A percentile compares a stretch with the other conserved stretches of the same genome.
phyloP scores from a whole-genome alignment of 2,888 invertebrate genomes.

The Orchestes rusci region DNA sequence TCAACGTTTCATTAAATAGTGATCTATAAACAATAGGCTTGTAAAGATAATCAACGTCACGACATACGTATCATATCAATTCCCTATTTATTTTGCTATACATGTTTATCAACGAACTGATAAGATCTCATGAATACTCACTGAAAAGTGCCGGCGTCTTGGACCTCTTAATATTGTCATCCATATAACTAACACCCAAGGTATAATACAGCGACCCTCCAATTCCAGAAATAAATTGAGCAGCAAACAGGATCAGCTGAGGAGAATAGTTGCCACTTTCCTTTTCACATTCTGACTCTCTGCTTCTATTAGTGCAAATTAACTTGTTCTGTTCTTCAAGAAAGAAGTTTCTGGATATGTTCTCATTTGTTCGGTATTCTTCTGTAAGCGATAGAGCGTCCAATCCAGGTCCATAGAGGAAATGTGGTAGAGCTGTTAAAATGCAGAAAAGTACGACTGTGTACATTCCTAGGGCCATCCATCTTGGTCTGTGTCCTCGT shows the following conservation, averaged over 20 bases:
- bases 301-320: conserved; percentile 45
- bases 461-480: conserved; percentile 58
- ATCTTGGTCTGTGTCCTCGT: conserved; percentile 62
- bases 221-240: conserved; percentile 64
- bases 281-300: conserved; percentile 35
- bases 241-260: conserved; percentile 54
- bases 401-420: conserved; percentile 60
- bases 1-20: too few relatives aligned
- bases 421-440: conserved; percentile 59
- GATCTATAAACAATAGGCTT: too few relatives aligned
- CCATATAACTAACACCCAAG: conserved; percentile 66
- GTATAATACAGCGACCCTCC: conserved; percentile 64
- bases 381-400: conserved; percentile 56
- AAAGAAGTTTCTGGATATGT: conserved; percentile 43
- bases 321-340: conserved; percentile 50
- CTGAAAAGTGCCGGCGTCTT: conserved; percentile 65
- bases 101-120: background rate
- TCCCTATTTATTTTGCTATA: background rate
- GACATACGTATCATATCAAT: background rate
- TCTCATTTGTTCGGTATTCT: conserved; percentile 50
- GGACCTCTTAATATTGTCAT: conserved; percentile 67
- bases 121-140: conserved; percentile 39
- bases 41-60: too few relatives aligned
- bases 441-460: conserved; percentile 59
- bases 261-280: conserved; percentile 53